Evolutionary conservation across 2,113 vertebrate species (phyloP), one percentile per base, ranked within the genome.

Genomic region (Toxotes chatareus): DNA sequence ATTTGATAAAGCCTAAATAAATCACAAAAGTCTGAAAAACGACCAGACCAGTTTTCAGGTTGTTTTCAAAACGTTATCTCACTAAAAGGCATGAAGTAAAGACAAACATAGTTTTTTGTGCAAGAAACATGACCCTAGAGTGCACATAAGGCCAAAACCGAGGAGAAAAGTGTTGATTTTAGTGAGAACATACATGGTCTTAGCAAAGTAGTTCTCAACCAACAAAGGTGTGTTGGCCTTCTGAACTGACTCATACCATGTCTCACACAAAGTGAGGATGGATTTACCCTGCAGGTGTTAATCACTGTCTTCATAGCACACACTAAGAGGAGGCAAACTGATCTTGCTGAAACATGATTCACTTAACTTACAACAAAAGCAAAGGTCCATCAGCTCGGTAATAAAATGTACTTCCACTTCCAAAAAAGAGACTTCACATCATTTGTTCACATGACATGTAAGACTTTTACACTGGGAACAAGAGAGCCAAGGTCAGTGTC

Each of bases 271-370:
- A 42, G n/a, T 70, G 31, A 49, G 10, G 46, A 76, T 46, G 49
- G 40, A 49, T 76, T 56, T 63, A 11, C n/a, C 59, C 59, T 19
- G 2, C 56, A 46, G 23, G 65, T 42, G 34, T 79, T 36, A 65
- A 38, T 71, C 44, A 68, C 23, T 16, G 5, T 55, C 86, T 79
- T 78, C 38, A 81, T 79, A 85, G 61, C 4, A 67, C 11, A 69
- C 49, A 27, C 3, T 17, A 3, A 10, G 31, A 38, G 8, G 31
- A 27, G 56, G 31, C 38, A 38, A 55, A 46, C 44, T 3, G 34
- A 62, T 38, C 7, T 36, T 16, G 42, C 1, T 59, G 44, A 73
- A 34, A 55, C 16, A 7, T n/a, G 36, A 59, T 40, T 64, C 11
- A 60, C 47, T 65, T 36, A 10, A 23, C 44, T 79, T 12, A 63